Conservation (phyloP, 2,888 invertebrate species). For the Anoncus sp. region DNA sequence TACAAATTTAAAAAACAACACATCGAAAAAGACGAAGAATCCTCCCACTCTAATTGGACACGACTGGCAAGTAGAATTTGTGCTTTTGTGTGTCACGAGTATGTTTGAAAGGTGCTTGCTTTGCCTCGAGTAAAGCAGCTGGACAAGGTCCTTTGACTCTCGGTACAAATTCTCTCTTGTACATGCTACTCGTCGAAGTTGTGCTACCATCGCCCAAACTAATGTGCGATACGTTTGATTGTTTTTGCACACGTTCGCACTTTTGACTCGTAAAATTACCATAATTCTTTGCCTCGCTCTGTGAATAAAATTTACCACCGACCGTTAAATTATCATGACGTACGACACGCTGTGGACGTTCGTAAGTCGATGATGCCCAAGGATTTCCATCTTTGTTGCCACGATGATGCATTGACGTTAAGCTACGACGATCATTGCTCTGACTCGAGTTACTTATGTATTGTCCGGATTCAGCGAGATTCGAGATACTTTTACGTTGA, state of each 20-base stretch:
- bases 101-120: conserved; percentile 92
- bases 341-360: conserved; percentile 87
- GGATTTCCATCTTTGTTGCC: conserved; percentile 87
- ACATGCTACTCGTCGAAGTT: conserved; percentile 86
- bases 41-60: conserved; percentile 82
- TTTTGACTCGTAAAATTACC: conserved; percentile 87
- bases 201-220: conserved; percentile 88
- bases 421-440: conserved; percentile 90
- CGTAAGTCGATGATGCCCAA: conserved; percentile 84
- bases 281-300: conserved; percentile 89
- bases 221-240: conserved; percentile 90
- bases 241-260: conserved; percentile 86
- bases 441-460: conserved; percentile 88
- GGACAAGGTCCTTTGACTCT: conserved; percentile 91
- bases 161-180: conserved; percentile 91
- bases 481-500: conserved; percentile 92
- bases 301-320: conserved; percentile 90
- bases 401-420: conserved; percentile 90
- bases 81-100: conserved; percentile 93
- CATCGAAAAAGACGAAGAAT: neutral
- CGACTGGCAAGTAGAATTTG: conserved; percentile 91
- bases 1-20: neutral
- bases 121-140: conserved; percentile 90
- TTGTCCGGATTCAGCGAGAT: conserved; percentile 90
- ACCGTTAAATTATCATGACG: conserved; percentile 88